Conservation (phyloP, 2,113 vertebrate species). For the Trogon surrucura region DNA sequence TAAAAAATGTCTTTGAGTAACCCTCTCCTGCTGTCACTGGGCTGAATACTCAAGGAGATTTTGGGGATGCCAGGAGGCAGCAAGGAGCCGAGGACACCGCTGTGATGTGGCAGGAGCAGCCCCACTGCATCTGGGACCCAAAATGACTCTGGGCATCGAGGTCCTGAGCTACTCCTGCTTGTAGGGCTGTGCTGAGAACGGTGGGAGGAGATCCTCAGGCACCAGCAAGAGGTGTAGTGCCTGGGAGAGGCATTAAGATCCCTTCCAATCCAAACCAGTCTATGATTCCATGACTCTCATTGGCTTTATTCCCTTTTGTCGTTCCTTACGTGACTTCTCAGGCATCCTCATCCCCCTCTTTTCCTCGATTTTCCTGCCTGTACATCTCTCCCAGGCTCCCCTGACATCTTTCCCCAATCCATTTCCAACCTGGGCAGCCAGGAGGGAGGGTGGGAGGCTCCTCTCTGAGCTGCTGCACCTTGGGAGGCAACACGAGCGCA, state of each 20-base stretch:
- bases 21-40: background rate
- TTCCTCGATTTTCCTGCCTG: background rate
- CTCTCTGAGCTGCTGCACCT: background rate
- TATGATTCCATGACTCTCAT: rapidly evolving
- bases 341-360: background rate
- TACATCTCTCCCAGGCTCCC: rapidly evolving
- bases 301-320: background rate
- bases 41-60: background rate
- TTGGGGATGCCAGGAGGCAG: background rate
- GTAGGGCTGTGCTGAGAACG: rapidly evolving
- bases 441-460: background rate
- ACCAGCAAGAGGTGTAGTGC: background rate
- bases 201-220: background rate
- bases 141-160: rapidly evolving
- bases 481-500: background rate
- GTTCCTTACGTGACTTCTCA: background rate
- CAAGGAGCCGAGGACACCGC: background rate
- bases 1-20: background rate
- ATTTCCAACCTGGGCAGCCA: background rate
- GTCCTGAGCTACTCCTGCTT: background rate
- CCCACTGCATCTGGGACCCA: background rate
- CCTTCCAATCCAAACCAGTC: too few species aligned
- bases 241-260: background rate
- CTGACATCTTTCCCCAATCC: background rate
- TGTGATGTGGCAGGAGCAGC: too few species aligned